A percentile compares a stretch with the other conserved stretches of the same genome.
These are phyloP conservation scores for Portevinia maculata DNA, from an alignment of 2,888 invertebrate species.

Conservation along the genomic window DNA sequence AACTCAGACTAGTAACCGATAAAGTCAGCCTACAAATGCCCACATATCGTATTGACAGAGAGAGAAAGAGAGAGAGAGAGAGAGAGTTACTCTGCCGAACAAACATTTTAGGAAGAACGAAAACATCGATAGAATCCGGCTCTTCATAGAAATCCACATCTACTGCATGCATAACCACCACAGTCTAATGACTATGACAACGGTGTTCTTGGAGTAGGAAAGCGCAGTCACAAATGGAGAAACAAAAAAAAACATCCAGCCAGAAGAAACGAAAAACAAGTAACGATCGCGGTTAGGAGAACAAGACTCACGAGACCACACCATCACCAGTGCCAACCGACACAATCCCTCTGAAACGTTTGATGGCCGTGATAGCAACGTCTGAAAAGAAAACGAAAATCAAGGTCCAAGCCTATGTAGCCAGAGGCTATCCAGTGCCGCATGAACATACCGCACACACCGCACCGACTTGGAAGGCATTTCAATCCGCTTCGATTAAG, in stretches of 20 bases:
- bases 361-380: conserved; percentile 17
- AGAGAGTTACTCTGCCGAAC: background rate
- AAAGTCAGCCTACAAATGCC: conserved; percentile 30
- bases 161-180: conserved; percentile 14
- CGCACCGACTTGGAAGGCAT: conserved; percentile 34
- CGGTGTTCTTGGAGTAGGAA: conserved; percentile 48
- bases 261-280: conserved; percentile 24
- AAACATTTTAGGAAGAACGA: background rate
- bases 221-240: conserved; percentile 21
- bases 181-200: conserved; percentile 22
- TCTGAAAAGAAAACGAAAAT: conserved; percentile 43
- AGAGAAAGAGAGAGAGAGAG: background rate
- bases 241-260: conserved; percentile 5
- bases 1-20: conserved; percentile 27
- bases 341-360: conserved; percentile 4
- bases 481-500: conserved; percentile 50
- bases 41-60: background rate
- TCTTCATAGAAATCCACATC: conserved; percentile 17
- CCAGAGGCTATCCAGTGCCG: conserved; percentile 17
- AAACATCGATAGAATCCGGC: conserved; percentile 11
- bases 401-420: conserved; percentile 24
- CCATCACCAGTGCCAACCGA: conserved; percentile 4
- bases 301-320: conserved; percentile 47
- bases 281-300: conserved; percentile 57
- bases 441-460: conserved; percentile 4